Evolutionary conservation across 2,888 invertebrate genomes (phyloP), one percentile per base, ranked within the genome.

Genomic region (Cacoxenus indagator): DNA sequence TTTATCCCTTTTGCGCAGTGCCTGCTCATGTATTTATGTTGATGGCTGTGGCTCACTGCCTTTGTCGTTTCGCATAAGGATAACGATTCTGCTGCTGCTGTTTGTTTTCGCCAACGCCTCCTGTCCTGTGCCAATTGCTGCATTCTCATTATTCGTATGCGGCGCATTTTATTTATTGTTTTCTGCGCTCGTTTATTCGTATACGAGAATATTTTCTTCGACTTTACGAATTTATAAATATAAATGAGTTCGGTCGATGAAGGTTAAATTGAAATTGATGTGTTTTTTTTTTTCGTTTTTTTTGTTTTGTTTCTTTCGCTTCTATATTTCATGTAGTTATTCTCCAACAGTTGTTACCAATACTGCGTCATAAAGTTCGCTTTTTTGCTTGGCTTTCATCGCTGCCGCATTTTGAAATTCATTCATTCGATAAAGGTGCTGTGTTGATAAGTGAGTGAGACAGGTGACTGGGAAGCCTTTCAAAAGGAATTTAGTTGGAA

Each of bases 241-340:
- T 87, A 86, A 87, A 87, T 87, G 85, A 87, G 82, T 86, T 86
- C 73, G 75, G 80, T 82, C 85, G 84, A 82, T 81, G 84, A 85
- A 78, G 85, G 85, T 85, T 85, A 85, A 82, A 84, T 85, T 85
- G 78, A 82, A 85, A 78, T 81, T 84, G 69, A 67, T 72, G 9
- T 51, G 22, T 51, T 67, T 69, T 68, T 64, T n/a, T 78, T 75
- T 76, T 75, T 76, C 71, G 71, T 73, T 27, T 48, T 51, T 8
- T 46, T 24, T 27, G 14, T 65, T 73, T 68, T 75, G 72, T 67
- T 73, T 68, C 64, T 37, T 37, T 14, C n/a, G n/a, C n/a, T n/a
- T n/a, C n/a, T n/a, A n/a, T n/a, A n/a, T n/a, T n/a, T n/a, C n/a
- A n/a, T n/a, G n/a, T n/a, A n/a, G n/a, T n/a, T n/a, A n/a, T n/a